These are phyloP conservation scores for Andrena hattorfiana DNA, from an alignment of 2,888 invertebrate species.

Conservation along the genomic window DNA sequence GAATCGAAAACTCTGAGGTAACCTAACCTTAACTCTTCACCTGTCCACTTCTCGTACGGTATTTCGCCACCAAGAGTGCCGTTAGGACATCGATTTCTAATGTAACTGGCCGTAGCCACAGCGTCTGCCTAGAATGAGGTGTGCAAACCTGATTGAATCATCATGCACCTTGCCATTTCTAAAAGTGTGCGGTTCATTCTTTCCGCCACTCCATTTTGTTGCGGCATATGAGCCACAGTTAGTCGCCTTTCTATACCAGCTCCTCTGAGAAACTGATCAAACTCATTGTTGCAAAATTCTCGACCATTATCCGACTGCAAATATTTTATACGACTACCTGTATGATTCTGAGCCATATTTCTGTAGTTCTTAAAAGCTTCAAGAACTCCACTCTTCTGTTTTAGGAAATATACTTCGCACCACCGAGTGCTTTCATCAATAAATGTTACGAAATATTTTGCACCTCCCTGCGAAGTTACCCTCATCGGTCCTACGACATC, in stretches of 20 bases:
- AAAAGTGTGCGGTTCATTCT: constrained; percentile 72
- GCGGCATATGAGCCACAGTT: neutral
- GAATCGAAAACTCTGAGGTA: neutral
- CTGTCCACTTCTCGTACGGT: constrained; percentile 43
- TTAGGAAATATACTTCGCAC: constrained; percentile 10
- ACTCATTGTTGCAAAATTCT: constrained; percentile 3
- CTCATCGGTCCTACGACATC: neutral
- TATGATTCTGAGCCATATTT: constrained; percentile 5
- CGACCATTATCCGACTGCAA: constrained; percentile 16
- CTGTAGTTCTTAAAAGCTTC: constrained; percentile 7
- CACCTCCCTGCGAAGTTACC: neutral
- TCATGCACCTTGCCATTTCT: constrained; percentile 70
- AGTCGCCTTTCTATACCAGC: constrained; percentile 9
- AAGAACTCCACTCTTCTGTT: neutral
- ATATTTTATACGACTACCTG: constrained; percentile 2
- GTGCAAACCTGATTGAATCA: constrained; percentile 62
- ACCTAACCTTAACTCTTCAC: neutral
- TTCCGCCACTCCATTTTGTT: constrained; percentile 75
- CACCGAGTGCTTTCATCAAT: constrained; percentile 8
- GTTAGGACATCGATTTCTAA: constrained; percentile 47
- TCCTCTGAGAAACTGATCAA: constrained; percentile 7
- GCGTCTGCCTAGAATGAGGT: constrained; percentile 56
- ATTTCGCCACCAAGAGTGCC: constrained; percentile 34
- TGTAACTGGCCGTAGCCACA: constrained; percentile 37
- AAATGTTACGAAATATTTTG: constrained; percentile 21